Base-by-base conservation (phyloP, 2,797 vertebrate genomes). In the Oreochromis grahami region DNA sequence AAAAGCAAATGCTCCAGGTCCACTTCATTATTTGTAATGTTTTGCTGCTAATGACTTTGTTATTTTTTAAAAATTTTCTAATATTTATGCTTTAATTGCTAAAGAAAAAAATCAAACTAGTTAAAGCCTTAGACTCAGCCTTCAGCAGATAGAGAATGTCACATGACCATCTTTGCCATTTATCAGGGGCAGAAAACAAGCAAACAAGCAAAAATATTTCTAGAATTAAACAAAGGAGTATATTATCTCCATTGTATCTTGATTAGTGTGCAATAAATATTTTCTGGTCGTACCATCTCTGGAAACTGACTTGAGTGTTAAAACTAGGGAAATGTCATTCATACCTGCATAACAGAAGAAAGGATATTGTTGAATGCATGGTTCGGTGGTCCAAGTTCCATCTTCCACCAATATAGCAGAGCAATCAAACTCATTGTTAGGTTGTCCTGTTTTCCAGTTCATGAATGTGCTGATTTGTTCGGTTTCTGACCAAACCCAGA, bases 381-480 rank as follows among this genome's bases (percentile, higher is more conserved):
- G 1, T 36, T 88, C 83, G 7, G 78, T 70, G 2, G 70, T 76
- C 83, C 83, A 87, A n/a, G 41, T 82, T 24, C 85, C 76, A 5
- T 81, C 2, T 4, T 10, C 2, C 55, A 78, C 1, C 5, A 1
- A 1, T 1, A 72, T 4, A 3, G 76, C 60, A 15, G 5, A 70
- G 80, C 89, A 88, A 1, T 0, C 8, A 38, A 15, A 48, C 5
- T 8, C 4, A 41, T 12, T 41, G 34, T 80, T 13, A 1, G 83
- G 70, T 70, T 80, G 41, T 45, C 55, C 78, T 1, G 1, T 1
- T 17, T 26, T 3, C 89, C 89, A 90, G 68, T 85, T 86, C 26
- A 2, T 8, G 17, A 70, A 51, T 1, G 2, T 12, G 38, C 2
- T 0, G 0, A 0, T 2, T 8, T 5, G 5, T 24, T 2, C 1